Evolutionary conservation across 2,797 vertebrate genomes (phyloP).

Genomic region (Cynopterus sphinx): DNA sequence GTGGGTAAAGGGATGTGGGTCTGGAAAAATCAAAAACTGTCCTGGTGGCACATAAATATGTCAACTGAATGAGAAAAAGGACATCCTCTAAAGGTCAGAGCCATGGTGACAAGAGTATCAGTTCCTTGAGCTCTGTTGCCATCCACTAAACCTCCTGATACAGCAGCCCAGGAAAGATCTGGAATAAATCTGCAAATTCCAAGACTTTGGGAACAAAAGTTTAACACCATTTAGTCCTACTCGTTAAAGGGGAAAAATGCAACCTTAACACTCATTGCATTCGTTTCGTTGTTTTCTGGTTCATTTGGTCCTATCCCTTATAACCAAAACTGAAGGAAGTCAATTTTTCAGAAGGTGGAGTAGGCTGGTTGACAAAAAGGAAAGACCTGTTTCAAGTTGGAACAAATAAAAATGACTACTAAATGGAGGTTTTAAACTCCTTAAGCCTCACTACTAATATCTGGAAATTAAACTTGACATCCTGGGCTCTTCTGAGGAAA

Average conservation of each 20-base stretch:
- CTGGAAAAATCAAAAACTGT: neutral
- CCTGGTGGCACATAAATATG: neutral
- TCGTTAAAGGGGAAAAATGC: neutral
- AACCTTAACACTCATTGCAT: neutral
- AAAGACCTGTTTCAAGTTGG: neutral
- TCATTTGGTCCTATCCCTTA: too few relatives aligned
- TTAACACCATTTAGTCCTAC: neutral
- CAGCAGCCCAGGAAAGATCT: too few relatives aligned
- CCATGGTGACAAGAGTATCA: neutral
- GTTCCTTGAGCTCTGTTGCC: neutral
- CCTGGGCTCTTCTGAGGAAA: neutral
- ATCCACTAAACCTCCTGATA: neutral
- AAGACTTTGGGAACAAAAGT: too few relatives aligned
- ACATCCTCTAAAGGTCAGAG: neutral
- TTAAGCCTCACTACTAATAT: neutral
- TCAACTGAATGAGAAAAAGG: neutral
- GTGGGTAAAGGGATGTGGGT: neutral
- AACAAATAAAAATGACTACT: neutral
- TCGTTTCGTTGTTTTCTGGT: neutral
- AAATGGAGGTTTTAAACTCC: neutral
- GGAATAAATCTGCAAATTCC: neutral
- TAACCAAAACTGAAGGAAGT: neutral
- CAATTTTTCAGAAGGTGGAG: neutral
- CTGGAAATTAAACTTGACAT: neutral
- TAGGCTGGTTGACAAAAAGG: neutral